These are phyloP conservation scores for Tethya wilhelma DNA, from an alignment of 37 sponge, comb jelly and placozoan genomes.

Conservation along the genomic window DNA sequence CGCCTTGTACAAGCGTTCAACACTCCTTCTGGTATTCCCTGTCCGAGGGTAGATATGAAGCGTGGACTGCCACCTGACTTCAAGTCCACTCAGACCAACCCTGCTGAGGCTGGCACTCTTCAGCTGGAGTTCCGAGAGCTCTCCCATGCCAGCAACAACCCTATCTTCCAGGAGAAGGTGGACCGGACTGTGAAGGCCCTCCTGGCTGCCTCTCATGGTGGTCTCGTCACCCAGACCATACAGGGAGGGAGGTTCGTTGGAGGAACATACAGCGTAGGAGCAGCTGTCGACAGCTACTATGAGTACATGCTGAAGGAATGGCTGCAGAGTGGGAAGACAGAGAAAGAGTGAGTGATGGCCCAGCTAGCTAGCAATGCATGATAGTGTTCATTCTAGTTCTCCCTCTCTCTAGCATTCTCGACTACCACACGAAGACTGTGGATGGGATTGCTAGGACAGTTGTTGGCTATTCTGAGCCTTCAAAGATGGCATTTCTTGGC, in stretches of 20 bases:
- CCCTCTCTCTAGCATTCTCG: conserved; percentile 32
- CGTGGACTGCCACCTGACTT: conserved; percentile 39
- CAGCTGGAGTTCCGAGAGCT: conserved; percentile 96
- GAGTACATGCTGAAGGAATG: conserved; percentile 96
- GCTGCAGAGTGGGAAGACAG: conserved; percentile 84
- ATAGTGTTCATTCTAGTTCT: background rate
- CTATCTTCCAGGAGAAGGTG: conserved; percentile 46
- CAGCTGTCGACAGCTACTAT: conserved; percentile 94
- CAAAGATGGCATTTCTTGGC: conserved; percentile 72
- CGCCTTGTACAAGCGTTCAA: conserved; percentile 76
- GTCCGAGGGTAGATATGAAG: conserved; percentile 73
- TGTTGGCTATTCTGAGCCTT: conserved; percentile 65
- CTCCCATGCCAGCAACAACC: conserved; percentile 65
- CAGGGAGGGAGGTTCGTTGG: conserved; percentile 50
- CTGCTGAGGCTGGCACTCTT: conserved; percentile 88
- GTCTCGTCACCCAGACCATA: conserved; percentile 63
- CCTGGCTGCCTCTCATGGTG: conserved; percentile 42
- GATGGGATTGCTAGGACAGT: conserved; percentile 50
- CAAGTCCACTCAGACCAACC: conserved; percentile 36
- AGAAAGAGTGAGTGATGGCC: conserved; percentile 61
- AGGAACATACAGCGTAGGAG: conserved; percentile 78
- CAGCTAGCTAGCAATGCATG: background rate
- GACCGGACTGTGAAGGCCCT: conserved; percentile 64
- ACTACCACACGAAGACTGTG: conserved; percentile 54
- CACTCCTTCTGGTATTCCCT: conserved; percentile 87